A percentile compares a stretch with the other conserved stretches of the same genome.
These are phyloP conservation scores for Sakesphorus luctuosus DNA, from an alignment of 2,113 vertebrate species.

Conservation along the genomic window DNA sequence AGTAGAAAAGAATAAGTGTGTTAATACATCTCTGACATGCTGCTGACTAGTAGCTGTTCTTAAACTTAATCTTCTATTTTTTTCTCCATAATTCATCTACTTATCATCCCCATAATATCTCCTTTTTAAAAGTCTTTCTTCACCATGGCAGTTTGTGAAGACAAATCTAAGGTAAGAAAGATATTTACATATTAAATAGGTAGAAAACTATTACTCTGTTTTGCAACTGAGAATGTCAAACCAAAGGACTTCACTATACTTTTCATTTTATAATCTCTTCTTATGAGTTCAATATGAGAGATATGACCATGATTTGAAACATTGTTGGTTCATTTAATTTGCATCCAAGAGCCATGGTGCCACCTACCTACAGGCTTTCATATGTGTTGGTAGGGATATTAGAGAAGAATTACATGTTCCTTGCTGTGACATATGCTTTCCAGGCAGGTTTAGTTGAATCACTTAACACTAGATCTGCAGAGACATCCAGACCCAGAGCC, in stretches of 20 bases:
- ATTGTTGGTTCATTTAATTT: neutral
- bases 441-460: conserved; percentile 52
- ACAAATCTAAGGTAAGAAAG: neutral
- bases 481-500: conserved; percentile 24
- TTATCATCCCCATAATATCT: neutral
- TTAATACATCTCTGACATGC: neutral
- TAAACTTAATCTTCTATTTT: neutral
- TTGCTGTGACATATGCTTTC: conserved; percentile 46
- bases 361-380: conserved; percentile 9
- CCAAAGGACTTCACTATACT: neutral
- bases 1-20: neutral
- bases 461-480: conserved; percentile 41
- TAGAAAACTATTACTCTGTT: neutral
- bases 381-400: conserved; percentile 7
- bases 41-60: neutral
- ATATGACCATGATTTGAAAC: neutral
- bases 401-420: conserved; percentile 15
- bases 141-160: neutral
- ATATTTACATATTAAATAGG: neutral
- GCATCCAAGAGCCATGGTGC: neutral
- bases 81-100: neutral
- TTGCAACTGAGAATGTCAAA: neutral
- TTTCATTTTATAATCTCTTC: neutral
- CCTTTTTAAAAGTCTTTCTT: neutral
- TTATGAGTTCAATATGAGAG: neutral